Percentiles rank a stretch among this genome's conserved stretches.
Conservation (phyloP, 1,140 invertebrate species). For the Drosophila tsacasi region DNA sequence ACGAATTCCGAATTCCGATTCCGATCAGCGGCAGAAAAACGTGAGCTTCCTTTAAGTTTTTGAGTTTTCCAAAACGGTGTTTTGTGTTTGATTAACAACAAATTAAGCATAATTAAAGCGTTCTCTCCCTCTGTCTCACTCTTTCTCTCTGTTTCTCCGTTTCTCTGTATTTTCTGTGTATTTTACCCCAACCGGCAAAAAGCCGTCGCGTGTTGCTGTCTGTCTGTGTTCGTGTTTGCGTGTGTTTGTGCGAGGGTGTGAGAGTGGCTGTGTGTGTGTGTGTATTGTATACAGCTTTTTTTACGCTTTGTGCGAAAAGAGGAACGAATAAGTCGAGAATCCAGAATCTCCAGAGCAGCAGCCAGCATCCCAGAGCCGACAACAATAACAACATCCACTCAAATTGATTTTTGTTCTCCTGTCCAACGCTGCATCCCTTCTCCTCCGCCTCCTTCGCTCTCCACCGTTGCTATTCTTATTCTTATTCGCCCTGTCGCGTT, state of each 20-base stretch:
- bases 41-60: conserved; percentile 60
- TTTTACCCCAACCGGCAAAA: conserved; percentile 65
- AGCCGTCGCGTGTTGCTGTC: conserved; percentile 77
- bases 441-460: conserved; percentile 43
- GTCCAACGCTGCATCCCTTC: conserved; percentile 11
- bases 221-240: conserved; percentile 27
- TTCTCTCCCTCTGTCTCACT: conserved; percentile 40
- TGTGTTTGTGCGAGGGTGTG: conserved; percentile 12
- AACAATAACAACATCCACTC: conserved; percentile 51
- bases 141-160: conserved; percentile 21
- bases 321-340: conserved; percentile 47
- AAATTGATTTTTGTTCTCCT: conserved; percentile 75
- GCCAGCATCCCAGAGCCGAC: conserved; percentile 28
- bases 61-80: conserved; percentile 53
- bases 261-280: conserved; percentile 20
- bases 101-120: conserved; percentile 76
- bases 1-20: conserved; percentile 56
- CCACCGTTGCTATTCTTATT: conserved; percentile 64
- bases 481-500: conserved; percentile 77
- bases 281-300: conserved; percentile 72
- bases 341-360: conserved; percentile 17
- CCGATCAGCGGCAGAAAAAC: conserved; percentile 55
- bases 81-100: conserved; percentile 73
- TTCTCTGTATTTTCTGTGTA: conserved; percentile 42
- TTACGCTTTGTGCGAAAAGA: conserved; percentile 54